These are phyloP conservation scores for Riptortus pedestris DNA, from an alignment of 1,140 invertebrate species.

Conservation along the genomic window DNA sequence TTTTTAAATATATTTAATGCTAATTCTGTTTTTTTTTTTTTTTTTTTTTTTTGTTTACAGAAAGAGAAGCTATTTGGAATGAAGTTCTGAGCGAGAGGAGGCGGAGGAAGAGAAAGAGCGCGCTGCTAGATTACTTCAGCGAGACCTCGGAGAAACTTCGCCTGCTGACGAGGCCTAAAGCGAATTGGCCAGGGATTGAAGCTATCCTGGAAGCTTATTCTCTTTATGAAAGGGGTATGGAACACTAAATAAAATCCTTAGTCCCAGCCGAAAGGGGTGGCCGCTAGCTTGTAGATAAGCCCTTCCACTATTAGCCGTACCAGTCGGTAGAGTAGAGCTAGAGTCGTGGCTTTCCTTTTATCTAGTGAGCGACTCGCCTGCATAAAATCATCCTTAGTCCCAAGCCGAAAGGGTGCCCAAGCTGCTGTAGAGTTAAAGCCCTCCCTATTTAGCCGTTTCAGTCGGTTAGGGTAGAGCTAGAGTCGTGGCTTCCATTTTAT, in stretches of 20 bases:
- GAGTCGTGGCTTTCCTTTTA: background rate
- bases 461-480: background rate
- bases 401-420: background rate
- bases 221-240: slow-evolving; percentile 39
- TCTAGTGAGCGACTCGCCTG: background rate
- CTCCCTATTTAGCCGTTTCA: background rate
- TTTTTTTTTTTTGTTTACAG: slow-evolving; percentile 34
- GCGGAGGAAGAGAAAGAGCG: slow-evolving; percentile 37
- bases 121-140: slow-evolving; percentile 39
- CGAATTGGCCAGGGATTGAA: slow-evolving; percentile 39
- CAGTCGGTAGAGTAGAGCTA: background rate
- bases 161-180: slow-evolving; percentile 30
- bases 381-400: background rate
- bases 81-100: slow-evolving; percentile 40
- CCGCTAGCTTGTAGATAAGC: too few relatives aligned
- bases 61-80: slow-evolving; percentile 41
- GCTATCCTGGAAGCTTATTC: slow-evolving; percentile 38
- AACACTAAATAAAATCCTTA: too few relatives aligned
- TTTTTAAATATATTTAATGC: background rate
- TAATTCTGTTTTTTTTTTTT: background rate
- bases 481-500: background rate
- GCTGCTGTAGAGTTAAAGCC: too few relatives aligned
- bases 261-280: too few relatives aligned
- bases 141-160: slow-evolving; percentile 29
- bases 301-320: background rate